Percentiles rank a stretch among this genome's conserved stretches.
phyloP scores from a whole-genome alignment of 2,113 vertebrate species.

The Bettongia penicillata region DNA sequence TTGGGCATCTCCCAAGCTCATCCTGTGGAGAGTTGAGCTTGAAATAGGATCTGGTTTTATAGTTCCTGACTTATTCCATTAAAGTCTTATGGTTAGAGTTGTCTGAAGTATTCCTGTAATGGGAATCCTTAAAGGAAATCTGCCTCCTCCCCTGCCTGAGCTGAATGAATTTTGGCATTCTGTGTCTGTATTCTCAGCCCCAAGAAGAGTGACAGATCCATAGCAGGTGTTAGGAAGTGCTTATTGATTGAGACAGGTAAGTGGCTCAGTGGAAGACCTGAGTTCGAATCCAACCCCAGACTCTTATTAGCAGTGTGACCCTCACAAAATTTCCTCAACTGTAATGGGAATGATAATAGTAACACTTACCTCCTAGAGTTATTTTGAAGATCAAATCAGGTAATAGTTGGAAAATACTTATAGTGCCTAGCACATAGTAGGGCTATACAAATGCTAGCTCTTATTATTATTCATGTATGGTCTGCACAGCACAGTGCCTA shows the following conservation, averaged over 20 bases:
- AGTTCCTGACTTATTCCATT: not conserved
- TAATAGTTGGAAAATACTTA: no score
- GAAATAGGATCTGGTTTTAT: not conserved
- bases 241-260: not conserved
- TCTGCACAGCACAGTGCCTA: no score
- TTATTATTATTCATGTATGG: not conserved
- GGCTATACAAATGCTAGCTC: no score
- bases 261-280: not conserved
- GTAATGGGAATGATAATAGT: not conserved
- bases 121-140: not conserved
- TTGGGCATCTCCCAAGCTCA: not conserved
- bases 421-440: no score
- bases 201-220: no score
- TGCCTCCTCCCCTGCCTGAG: not conserved
- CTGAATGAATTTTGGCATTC: not conserved
- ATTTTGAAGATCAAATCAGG: not conserved
- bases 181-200: not conserved
- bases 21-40: not conserved
- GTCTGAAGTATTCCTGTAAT: not conserved
- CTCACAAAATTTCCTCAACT: not conserved
- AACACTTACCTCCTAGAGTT: not conserved
- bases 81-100: not conserved
- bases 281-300: not conserved
- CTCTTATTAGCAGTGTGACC: not conserved
- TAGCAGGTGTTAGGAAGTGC: no score